Evolutionary conservation across 2,113 vertebrate genomes (phyloP).

Genomic region (Theristicus caerulescens): DNA sequence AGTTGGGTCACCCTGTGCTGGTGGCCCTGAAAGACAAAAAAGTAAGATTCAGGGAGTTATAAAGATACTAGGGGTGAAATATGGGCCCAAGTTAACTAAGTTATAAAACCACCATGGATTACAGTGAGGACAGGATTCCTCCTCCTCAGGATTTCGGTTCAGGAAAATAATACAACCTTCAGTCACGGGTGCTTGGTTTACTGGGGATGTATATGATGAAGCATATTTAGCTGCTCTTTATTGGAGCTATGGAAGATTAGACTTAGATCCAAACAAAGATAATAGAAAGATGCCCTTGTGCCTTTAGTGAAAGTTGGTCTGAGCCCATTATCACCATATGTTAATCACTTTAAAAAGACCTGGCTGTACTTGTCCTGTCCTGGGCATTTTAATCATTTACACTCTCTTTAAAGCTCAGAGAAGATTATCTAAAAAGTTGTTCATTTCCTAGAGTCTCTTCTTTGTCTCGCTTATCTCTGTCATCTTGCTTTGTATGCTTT

Average conservation of each 20-base stretch:
- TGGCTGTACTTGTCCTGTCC: background rate
- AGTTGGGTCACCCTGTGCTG: background rate
- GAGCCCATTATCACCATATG: background rate
- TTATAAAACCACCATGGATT: background rate
- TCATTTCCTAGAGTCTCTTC: background rate
- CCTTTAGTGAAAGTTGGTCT: background rate
- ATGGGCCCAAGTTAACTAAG: background rate
- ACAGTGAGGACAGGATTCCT: background rate
- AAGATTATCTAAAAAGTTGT: background rate
- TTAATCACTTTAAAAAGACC: background rate
- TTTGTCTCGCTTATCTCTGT: background rate
- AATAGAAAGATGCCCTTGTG: background rate
- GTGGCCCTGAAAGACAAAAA: background rate
- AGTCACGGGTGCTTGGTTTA: background rate
- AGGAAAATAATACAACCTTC: background rate
- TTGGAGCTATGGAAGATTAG: background rate
- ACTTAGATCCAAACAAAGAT: background rate
- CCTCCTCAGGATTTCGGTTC: background rate
- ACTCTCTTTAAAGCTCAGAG: background rate
- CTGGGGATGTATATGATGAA: background rate
- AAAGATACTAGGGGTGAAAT: background rate
- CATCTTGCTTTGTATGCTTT: background rate
- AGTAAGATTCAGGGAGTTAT: background rate
- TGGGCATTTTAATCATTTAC: background rate
- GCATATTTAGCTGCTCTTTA: background rate